A percentile compares a stretch with the other conserved stretches of the same genome.
Evolutionary conservation across 2,888 invertebrate genomes (phyloP).

Genomic region (Antheraea yamamai): DNA sequence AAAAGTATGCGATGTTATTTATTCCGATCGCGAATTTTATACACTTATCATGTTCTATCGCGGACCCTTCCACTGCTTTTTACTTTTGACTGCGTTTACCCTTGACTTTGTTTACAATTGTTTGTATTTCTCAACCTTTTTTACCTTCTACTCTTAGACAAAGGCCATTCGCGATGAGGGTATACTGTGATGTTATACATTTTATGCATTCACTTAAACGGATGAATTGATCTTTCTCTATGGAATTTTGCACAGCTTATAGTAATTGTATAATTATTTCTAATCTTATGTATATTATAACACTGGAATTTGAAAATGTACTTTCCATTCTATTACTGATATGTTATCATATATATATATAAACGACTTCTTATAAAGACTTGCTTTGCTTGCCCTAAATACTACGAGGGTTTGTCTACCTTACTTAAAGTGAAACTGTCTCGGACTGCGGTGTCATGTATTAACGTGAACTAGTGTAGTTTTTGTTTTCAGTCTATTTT

Average conservation of each 20-base stretch:
- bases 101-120: not conserved
- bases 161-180: not conserved
- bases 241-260: no score
- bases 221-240: no score
- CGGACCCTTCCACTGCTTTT: constrained; percentile 23
- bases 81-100: not conserved
- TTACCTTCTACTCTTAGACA: not conserved
- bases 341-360: not conserved
- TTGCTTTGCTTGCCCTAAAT: not conserved
- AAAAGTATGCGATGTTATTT: constrained; percentile 74
- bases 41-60: constrained; percentile 69
- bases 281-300: no score
- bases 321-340: no score
- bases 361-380: not conserved
- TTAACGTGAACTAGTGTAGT: constrained; percentile 4
- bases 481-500: constrained; percentile 10
- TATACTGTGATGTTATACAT: not conserved
- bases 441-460: constrained; percentile 9
- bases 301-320: no score
- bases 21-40: constrained; percentile 74
- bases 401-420: not conserved
- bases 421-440: not conserved
- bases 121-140: not conserved
- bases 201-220: not conserved
- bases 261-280: no score